phyloP scores from a whole-genome alignment of 2,888 invertebrate genomes.

The Proisotoma minuta region DNA sequence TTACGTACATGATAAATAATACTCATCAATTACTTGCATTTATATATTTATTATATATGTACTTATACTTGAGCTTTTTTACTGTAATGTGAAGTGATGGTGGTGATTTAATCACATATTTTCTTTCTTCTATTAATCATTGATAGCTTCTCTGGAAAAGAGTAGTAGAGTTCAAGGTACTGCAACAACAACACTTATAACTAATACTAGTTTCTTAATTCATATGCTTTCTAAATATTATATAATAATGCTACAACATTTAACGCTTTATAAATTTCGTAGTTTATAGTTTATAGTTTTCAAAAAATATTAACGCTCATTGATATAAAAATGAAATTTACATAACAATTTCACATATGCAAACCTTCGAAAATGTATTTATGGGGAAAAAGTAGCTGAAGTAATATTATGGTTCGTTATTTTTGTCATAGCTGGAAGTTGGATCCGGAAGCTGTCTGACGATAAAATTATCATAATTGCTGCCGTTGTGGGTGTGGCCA shows the following conservation, averaged over 20 bases:
- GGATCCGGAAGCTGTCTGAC: conserved; percentile 66
- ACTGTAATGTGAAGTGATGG: conserved; percentile 15
- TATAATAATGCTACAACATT: no score
- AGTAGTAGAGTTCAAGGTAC: conserved; percentile 54
- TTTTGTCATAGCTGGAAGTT: conserved; percentile 64
- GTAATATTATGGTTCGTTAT: no score
- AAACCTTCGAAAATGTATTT: no score
- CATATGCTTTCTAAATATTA: neutral
- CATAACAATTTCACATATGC: no score
- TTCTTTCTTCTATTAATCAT: conserved; percentile 49
- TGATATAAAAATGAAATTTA: no score
- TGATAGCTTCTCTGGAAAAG: conserved; percentile 64
- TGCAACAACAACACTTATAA: conserved; percentile 1
- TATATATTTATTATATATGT: neutral
- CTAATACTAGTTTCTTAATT: neutral
- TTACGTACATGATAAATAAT: neutral
- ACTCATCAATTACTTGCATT: neutral
- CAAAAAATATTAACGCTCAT: no score
- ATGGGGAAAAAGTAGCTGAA: no score
- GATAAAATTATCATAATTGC: conserved; percentile 72
- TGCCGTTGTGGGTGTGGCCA: conserved; percentile 63
- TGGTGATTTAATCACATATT: conserved; percentile 11
- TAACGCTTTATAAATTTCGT: no score
- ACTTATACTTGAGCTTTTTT: conserved; percentile 4
- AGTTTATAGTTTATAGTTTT: neutral